phyloP scores from a whole-genome alignment of 2,888 invertebrate genomes.

The Clepsis dumicolana region DNA sequence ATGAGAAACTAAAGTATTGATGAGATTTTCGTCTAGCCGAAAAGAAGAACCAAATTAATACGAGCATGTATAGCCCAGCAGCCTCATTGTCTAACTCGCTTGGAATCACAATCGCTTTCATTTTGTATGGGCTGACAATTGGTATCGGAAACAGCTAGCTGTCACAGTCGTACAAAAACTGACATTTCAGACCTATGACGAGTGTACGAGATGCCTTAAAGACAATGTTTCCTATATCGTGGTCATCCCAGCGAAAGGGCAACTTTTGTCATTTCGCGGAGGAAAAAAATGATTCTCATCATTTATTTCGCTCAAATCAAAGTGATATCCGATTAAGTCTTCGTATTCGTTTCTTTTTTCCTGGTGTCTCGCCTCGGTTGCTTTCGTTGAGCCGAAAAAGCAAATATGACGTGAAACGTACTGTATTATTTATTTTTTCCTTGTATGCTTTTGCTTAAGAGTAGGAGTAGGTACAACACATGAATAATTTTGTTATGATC shows the following conservation, averaged over 20 bases:
- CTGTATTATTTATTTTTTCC: constrained; percentile 23
- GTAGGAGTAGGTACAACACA: not conserved
- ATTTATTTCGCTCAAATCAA: constrained; percentile 42
- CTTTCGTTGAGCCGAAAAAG: constrained; percentile 13
- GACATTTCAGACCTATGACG: too few relatives aligned
- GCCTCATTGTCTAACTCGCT: too few relatives aligned
- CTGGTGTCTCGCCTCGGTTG: constrained; percentile 22
- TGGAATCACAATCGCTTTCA: too few relatives aligned
- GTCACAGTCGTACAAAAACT: too few relatives aligned
- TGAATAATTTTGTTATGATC: not conserved
- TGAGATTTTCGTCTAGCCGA: too few relatives aligned
- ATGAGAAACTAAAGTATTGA: too few relatives aligned
- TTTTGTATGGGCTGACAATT: too few relatives aligned
- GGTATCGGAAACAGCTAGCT: too few relatives aligned
- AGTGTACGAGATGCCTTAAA: too few relatives aligned
- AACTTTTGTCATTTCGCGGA: constrained; percentile 32
- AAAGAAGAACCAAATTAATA: too few relatives aligned
- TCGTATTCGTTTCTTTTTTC: constrained; percentile 19
- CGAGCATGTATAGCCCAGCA: too few relatives aligned
- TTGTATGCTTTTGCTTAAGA: constrained; percentile 8
- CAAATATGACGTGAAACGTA: constrained; percentile 20
- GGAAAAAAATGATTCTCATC: constrained; percentile 37
- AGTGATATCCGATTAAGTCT: constrained; percentile 39
- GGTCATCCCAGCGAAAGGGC: constrained; percentile 24
- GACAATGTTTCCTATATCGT: not conserved